Percentiles rank a stretch among this genome's conserved stretches.
Conservation (phyloP, 1,140 invertebrate species). For the Nebria ingens region DNA sequence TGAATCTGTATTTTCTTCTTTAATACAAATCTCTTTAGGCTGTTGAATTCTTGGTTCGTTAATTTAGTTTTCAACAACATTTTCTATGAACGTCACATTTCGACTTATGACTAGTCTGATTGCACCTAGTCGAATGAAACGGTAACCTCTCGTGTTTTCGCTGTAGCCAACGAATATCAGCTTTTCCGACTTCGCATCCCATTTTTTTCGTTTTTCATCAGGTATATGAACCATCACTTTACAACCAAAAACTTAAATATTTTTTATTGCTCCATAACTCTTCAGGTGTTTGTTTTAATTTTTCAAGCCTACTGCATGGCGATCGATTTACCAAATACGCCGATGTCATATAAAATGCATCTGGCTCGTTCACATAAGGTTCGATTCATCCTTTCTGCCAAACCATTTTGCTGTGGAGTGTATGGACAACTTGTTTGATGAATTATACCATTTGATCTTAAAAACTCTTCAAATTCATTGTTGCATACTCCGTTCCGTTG, state of each 20-base stretch:
- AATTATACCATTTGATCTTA: neutral
- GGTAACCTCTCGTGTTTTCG: slow-evolving; percentile 24
- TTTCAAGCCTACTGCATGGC: neutral
- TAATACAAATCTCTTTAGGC: slow-evolving; percentile 6
- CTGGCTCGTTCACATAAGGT: neutral
- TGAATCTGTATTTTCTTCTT: too few relatives aligned
- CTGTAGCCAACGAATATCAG: slow-evolving; percentile 26
- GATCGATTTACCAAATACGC: slow-evolving; percentile 7
- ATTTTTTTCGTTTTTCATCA: slow-evolving; percentile 26
- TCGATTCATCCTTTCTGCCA: neutral
- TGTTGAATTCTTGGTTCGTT: neutral
- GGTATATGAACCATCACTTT: slow-evolving; percentile 17
- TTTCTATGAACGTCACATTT: slow-evolving; percentile 18
- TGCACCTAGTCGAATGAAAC: slow-evolving; percentile 16
- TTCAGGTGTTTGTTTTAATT: slow-evolving; percentile 16
- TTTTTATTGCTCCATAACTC: slow-evolving; percentile 19
- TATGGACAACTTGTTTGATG: neutral
- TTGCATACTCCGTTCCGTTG: slow-evolving; percentile 18
- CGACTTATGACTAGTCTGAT: slow-evolving; percentile 15
- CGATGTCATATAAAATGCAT: neutral
- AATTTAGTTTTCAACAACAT: neutral
- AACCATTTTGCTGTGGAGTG: neutral
- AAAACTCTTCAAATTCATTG: neutral
- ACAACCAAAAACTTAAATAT: slow-evolving; percentile 25
- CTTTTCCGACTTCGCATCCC: slow-evolving; percentile 24